phyloP scores from a whole-genome alignment of 1,140 invertebrate genomes.

The Wiebesia pumilae region DNA sequence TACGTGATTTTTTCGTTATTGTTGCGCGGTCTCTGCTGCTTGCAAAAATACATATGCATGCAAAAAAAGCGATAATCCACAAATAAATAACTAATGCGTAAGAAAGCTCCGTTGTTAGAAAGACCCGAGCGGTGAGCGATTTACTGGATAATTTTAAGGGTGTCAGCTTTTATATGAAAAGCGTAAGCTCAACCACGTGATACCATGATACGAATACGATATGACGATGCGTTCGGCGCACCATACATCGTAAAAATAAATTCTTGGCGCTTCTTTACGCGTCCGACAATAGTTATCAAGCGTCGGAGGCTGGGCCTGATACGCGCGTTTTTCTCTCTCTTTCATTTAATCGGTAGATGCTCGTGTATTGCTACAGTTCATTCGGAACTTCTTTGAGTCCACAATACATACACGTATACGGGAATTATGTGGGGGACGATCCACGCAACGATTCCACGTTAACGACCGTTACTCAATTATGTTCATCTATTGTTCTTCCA shows the following conservation, averaged over 20 bases:
- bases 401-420: background rate
- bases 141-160: slow-evolving; percentile 31
- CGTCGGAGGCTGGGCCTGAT: background rate
- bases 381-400: no score
- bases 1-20: background rate
- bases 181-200: slow-evolving; percentile 21
- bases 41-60: no score
- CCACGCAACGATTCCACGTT: background rate
- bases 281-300: background rate
- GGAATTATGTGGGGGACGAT: background rate
- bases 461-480: background rate
- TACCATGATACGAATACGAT: background rate
- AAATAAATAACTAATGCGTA: background rate
- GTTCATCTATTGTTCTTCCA: background rate
- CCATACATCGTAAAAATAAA: background rate
- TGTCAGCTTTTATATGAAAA: slow-evolving; percentile 45
- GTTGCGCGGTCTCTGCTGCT: background rate
- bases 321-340: background rate
- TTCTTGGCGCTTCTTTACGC: background rate
- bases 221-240: background rate
- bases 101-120: background rate
- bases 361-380: no score
- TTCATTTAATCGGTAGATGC: background rate
- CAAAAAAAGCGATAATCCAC: background rate
- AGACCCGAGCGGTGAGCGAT: background rate